These are phyloP conservation scores for Paradoxurus hermaphroditus DNA, from an alignment of 2,113 vertebrate species.

Conservation along the genomic window DNA sequence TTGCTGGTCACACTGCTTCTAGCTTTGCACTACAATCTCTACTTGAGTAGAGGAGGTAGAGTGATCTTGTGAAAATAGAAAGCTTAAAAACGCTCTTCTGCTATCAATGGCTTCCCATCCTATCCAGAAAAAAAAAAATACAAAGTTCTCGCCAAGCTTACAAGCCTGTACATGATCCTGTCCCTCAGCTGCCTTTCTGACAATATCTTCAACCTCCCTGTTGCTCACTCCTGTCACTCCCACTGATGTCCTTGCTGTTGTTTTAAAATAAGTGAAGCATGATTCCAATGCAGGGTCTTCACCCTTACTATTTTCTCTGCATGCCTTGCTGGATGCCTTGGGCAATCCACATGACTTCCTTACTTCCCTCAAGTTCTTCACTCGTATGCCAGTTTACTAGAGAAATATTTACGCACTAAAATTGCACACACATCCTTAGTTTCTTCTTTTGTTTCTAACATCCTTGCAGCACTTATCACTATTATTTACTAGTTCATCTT, in stretches of 20 bases:
- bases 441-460: neutral
- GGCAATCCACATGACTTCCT: neutral
- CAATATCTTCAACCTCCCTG: neutral
- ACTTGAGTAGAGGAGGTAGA: neutral
- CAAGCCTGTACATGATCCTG: neutral
- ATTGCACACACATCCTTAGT: neutral
- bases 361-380: neutral
- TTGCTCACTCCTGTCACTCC: neutral
- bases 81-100: neutral
- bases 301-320: neutral
- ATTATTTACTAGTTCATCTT: neutral
- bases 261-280: neutral
- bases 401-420: neutral
- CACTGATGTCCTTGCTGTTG: neutral
- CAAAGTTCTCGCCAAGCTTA: neutral
- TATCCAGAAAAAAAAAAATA: slow-evolving; percentile 27
- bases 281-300: neutral
- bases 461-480: neutral
- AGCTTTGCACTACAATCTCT: neutral
- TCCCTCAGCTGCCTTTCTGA: neutral
- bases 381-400: neutral
- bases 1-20: neutral
- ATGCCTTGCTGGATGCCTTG: neutral
- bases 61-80: neutral
- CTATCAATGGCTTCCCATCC: neutral